These are phyloP conservation scores for Laspeyria flexula DNA, from an alignment of 2,888 invertebrate species.

Conservation along the genomic window DNA sequence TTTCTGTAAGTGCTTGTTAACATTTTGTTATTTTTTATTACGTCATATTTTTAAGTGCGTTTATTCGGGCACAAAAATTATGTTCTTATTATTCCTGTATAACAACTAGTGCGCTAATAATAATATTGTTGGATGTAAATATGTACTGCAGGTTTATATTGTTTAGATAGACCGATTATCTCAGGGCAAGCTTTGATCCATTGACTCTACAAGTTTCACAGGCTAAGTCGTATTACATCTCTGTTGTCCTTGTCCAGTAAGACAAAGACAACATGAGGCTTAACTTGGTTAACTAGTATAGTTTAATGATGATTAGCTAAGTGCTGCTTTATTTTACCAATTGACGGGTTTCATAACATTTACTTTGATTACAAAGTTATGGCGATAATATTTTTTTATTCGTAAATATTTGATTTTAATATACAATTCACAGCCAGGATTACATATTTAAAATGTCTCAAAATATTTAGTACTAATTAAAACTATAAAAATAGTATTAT, in stretches of 20 bases:
- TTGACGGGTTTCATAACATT: slow-evolving; percentile 3
- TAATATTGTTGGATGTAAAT: slow-evolving; percentile 38
- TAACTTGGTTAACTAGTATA: background rate
- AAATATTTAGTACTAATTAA: too few relatives aligned
- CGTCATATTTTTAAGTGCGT: slow-evolving; percentile 51
- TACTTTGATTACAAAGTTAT: background rate
- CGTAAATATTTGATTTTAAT: background rate
- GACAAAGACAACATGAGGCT: background rate
- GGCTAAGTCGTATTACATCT: background rate
- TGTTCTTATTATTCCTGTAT: slow-evolving; percentile 41
- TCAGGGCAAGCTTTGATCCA: background rate
- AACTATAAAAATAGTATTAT: too few relatives aligned
- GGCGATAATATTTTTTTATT: background rate
- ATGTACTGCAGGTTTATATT: slow-evolving; percentile 3
- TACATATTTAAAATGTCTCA: too few relatives aligned
- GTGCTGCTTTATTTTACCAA: background rate
- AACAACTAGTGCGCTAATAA: slow-evolving; percentile 32
- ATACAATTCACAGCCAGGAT: background rate
- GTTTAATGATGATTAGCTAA: background rate
- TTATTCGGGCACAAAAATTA: slow-evolving; percentile 59
- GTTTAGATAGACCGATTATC: background rate
- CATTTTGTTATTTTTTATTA: slow-evolving; percentile 56
- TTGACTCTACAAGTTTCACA: background rate
- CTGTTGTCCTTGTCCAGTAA: background rate
- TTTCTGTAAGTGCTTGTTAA: slow-evolving; percentile 56